Evolutionary conservation across 2,888 invertebrate genomes (phyloP).

Genomic region (Himalopsyche japonica): DNA sequence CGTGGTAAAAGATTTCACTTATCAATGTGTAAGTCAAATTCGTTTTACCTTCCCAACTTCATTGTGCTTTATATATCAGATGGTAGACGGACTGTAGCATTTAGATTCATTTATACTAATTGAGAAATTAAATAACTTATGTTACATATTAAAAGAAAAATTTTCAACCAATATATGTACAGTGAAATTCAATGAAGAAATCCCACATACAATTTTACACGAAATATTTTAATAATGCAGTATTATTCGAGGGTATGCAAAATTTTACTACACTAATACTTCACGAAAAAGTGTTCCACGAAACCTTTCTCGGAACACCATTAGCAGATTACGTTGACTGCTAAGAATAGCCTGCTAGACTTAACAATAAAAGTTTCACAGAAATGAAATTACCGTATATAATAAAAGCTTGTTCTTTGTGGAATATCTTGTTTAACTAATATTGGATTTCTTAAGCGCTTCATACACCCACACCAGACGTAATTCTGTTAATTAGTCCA

Average conservation of each 20-base stretch:
- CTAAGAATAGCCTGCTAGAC: background rate
- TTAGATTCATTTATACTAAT: too few species aligned
- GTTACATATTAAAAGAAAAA: too few species aligned
- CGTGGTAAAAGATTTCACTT: too few species aligned
- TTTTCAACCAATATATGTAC: too few species aligned
- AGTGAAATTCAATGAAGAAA: too few species aligned
- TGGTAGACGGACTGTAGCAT: too few species aligned
- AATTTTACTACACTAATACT: background rate
- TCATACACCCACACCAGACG: background rate
- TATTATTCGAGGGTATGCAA: background rate
- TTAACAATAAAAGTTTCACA: background rate
- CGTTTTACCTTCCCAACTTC: too few species aligned
- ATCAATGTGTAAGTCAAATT: too few species aligned
- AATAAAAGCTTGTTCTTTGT: background rate
- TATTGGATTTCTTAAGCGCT: background rate
- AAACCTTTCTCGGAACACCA: background rate
- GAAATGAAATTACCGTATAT: background rate
- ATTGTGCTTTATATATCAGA: too few species aligned
- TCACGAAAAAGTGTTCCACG: background rate
- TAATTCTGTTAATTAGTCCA: background rate
- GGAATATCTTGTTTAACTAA: background rate
- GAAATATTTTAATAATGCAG: background rate
- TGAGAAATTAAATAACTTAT: too few species aligned
- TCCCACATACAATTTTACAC: too few species aligned
- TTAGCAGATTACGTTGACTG: background rate